Conservation (phyloP, 2,113 vertebrate genomes). For the Piaya cayana region DNA sequence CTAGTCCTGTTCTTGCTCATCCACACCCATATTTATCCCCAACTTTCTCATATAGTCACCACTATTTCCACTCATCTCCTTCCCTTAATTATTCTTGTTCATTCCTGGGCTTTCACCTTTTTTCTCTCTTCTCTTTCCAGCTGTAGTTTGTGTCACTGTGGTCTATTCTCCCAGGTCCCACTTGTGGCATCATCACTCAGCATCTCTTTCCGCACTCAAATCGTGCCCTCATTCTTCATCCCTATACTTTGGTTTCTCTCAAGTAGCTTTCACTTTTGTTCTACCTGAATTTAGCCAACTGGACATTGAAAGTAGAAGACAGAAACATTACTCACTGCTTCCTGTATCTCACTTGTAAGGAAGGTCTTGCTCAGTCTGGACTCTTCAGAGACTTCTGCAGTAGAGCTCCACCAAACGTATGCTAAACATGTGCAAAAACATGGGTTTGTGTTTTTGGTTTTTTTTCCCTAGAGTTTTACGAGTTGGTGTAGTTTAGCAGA, state of each 20-base stretch:
- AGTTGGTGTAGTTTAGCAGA: neutral
- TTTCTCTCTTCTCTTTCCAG: neutral
- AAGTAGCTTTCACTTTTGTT: neutral
- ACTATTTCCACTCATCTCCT: neutral
- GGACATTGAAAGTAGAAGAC: neutral
- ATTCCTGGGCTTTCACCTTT: neutral
- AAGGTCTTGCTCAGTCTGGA: neutral
- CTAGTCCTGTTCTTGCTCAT: neutral
- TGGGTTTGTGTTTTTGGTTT: fast-evolving
- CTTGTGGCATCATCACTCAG: neutral
- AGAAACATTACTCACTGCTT: neutral
- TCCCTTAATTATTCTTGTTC: neutral
- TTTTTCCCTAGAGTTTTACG: neutral
- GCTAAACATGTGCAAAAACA: neutral
- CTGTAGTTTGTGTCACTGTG: neutral
- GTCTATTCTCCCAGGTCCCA: neutral
- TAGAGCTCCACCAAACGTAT: neutral
- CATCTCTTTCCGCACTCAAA: fast-evolving
- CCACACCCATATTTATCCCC: neutral
- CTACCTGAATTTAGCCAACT: neutral
- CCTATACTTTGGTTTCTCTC: neutral
- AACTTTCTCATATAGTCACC: neutral
- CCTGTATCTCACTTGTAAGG: neutral
- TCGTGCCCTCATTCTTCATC: neutral
- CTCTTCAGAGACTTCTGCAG: neutral